A percentile compares a stretch with the other conserved stretches of the same genome.
phyloP scores from a whole-genome alignment of 2,113 vertebrate species.

The Heliornis fulica region DNA sequence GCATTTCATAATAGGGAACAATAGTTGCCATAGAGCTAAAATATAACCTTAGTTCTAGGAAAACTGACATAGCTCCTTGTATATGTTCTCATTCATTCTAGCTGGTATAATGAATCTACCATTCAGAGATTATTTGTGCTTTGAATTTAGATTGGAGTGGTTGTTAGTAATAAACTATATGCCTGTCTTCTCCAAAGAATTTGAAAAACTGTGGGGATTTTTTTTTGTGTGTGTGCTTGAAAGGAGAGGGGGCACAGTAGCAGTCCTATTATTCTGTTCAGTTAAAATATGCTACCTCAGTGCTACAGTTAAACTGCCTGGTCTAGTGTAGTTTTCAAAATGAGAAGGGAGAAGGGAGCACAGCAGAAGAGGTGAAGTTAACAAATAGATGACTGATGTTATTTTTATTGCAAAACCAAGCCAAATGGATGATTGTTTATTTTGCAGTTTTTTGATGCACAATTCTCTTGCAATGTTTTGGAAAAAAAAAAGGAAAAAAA shows the following conservation, averaged over 20 bases:
- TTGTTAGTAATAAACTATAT: background rate
- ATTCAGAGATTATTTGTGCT: slow-evolving; percentile 15
- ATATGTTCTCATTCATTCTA: background rate
- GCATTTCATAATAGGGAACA: background rate
- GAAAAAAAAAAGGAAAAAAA: background rate
- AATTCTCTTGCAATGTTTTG: background rate
- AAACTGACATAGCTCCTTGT: slow-evolving; percentile 1
- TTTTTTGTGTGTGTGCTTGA: slow-evolving; percentile 10
- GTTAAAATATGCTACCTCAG: slow-evolving; percentile 55
- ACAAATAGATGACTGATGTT: background rate
- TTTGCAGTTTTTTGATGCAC: slow-evolving; percentile 26
- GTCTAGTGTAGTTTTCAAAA: background rate
- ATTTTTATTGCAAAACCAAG: slow-evolving; percentile 37
- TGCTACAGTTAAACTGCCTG: slow-evolving; percentile 24
- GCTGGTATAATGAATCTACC: background rate
- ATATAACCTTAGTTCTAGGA: background rate
- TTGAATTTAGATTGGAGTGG: background rate
- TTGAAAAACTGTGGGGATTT: slow-evolving; percentile 42
- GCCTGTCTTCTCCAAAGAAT: slow-evolving; percentile 40
- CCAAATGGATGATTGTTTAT: slow-evolving; percentile 25
- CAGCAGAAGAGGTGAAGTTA: background rate
- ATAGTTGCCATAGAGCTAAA: background rate
- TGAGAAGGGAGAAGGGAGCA: background rate
- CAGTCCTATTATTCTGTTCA: background rate
- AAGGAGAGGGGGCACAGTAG: slow-evolving; percentile 21